Base-by-base conservation (phyloP, 1,140 invertebrate species). In the Schlechtendalia chinensis region DNA sequence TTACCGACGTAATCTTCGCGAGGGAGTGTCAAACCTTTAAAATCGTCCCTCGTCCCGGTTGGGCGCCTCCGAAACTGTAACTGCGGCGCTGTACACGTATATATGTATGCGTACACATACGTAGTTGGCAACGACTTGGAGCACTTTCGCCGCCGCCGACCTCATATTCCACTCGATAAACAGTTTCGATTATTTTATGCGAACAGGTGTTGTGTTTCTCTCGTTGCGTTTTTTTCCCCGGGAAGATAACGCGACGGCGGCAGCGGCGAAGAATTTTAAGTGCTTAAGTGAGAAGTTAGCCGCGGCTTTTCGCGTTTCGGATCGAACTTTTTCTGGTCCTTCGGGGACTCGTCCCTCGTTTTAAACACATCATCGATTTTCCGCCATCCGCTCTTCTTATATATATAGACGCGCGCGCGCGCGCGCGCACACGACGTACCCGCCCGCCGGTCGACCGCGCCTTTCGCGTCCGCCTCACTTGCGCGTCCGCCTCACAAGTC, bases 201-300 rank as follows among this genome's bases (percentile, higher is more conserved):
- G 45, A 54, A 0, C 53, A n/a, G 32, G 32, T 4, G 32, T 39
- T 8, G 32, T 8, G 32, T 39, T 8, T 3, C 32, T 3, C 8
- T 39, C 32, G 32, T 3, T 39, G 32, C 11, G 27, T 24, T 8
- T 12, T 75, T 75, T 45, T 69, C 45, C 39, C 5, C 32, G n/a
- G n/a, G 32, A 24, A 47, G 47, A 72, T 53, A 72, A 54, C 19
- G 24, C 11, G 24, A 24, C 14, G 47, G 47, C 47, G 47, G 47
- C 11, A 14, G 47, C 47, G 47, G 12, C 39, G 75, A 63, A 32
- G 58, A 24, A 58, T 79, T 63, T 79, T 79, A 79, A 79, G 75
- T 79, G 56, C 75, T 61, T 79, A 79, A 79, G 75, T 79, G 75
- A 79, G 75, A 79, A 79, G 75, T 79, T 79, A 79, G 75, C 58